Conservation (phyloP, 2,113 vertebrate genomes). For the Cygnus buccinator region DNA sequence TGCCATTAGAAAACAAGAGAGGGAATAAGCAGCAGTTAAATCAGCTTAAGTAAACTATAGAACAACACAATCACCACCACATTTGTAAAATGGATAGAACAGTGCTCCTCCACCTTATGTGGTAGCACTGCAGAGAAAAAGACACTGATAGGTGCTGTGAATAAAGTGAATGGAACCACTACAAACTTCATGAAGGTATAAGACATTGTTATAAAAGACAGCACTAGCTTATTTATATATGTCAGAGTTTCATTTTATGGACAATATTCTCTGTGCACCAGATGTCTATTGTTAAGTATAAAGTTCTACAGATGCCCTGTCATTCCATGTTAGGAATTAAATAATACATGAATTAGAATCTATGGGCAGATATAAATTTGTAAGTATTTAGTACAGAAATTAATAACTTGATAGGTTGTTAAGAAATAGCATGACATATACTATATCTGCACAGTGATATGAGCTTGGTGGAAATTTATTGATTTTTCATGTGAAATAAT, state of each 20-base stretch:
- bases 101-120: neutral
- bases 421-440: neutral
- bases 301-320: neutral
- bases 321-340: neutral
- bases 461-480: slow-evolving; percentile 8
- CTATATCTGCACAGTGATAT: neutral
- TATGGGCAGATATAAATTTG: neutral
- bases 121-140: neutral
- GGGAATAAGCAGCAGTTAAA: neutral
- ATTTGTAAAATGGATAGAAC: neutral
- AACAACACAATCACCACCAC: neutral
- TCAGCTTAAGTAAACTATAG: neutral
- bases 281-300: neutral
- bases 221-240: neutral
- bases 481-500: neutral
- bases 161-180: neutral
- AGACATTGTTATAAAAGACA: neutral
- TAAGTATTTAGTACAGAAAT: neutral
- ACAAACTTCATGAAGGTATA: neutral
- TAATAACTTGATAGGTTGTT: neutral
- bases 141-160: neutral
- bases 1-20: neutral
- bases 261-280: neutral
- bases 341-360: neutral
- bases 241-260: neutral